Evolutionary conservation across 2,113 vertebrate genomes (phyloP).

Genomic region (Geothlypis trichas): DNA sequence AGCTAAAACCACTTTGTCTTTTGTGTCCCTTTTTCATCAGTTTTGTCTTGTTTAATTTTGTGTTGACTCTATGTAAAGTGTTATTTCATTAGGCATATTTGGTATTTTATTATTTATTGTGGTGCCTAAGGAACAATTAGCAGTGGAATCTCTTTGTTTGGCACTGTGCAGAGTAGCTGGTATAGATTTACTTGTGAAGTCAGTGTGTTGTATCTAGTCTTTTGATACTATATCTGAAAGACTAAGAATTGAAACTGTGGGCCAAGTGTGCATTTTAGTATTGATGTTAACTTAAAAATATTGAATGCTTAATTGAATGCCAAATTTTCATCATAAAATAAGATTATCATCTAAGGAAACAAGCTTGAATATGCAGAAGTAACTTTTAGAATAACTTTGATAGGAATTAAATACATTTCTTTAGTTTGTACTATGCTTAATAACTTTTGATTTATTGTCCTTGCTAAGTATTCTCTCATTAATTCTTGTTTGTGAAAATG

Average conservation of each 20-base stretch:
- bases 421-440: background rate
- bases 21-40: background rate
- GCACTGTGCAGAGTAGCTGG: background rate
- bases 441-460: slow-evolving; percentile 33
- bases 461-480: slow-evolving; percentile 12
- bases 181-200: background rate
- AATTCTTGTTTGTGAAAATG: slow-evolving; percentile 50
- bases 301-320: background rate
- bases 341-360: background rate
- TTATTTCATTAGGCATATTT: slow-evolving; percentile 5
- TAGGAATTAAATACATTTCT: background rate
- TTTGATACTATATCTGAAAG: slow-evolving; percentile 13
- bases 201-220: background rate
- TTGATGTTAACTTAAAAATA: slow-evolving; percentile 29
- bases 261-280: background rate
- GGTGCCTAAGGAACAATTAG: background rate
- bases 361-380: background rate
- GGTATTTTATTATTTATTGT: slow-evolving; percentile 22
- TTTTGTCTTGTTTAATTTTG: background rate
- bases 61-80: background rate
- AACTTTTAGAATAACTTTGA: background rate
- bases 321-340: background rate
- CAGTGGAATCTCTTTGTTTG: background rate
- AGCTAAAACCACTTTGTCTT: background rate
- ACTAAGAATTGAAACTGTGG: background rate